These are phyloP conservation scores for Synanceia verrucosa DNA, from an alignment of 2,797 vertebrate species.

Conservation along the genomic window DNA sequence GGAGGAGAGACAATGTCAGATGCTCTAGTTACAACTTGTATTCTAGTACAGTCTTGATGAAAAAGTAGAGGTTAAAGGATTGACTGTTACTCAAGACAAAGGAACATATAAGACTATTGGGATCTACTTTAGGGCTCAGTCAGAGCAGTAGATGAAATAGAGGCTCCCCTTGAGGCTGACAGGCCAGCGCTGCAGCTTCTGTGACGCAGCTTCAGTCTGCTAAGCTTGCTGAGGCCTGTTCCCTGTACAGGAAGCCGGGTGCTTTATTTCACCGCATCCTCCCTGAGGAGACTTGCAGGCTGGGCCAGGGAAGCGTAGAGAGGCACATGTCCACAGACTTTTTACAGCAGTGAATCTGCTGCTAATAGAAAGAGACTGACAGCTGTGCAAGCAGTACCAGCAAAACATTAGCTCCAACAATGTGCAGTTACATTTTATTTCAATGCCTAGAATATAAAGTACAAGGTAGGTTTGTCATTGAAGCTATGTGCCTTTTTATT, in stretches of 20 bases:
- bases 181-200: constrained; percentile 62
- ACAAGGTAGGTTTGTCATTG: too few species aligned
- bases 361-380: not conserved
- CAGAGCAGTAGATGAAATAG: constrained; percentile 43
- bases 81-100: not conserved
- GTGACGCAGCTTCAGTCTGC: constrained; percentile 75
- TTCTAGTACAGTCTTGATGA: not conserved
- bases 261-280: constrained; percentile 41
- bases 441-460: not conserved
- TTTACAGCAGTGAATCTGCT: constrained; percentile 12
- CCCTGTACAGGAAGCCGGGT: constrained; percentile 25
- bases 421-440: not conserved
- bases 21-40: constrained; percentile 15
- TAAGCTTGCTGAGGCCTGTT: constrained; percentile 63
- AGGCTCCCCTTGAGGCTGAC: constrained; percentile 58
- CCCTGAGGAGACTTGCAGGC: constrained; percentile 20
- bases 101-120: not conserved
- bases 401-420: not conserved
- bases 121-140: constrained; percentile 7
- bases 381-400: not conserved
- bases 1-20: not conserved
- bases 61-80: not conserved
- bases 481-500: not conserved
- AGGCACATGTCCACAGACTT: not conserved
- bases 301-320: not conserved